phyloP scores from a whole-genome alignment of 2,888 invertebrate species.

The Microplitis deprimator region DNA sequence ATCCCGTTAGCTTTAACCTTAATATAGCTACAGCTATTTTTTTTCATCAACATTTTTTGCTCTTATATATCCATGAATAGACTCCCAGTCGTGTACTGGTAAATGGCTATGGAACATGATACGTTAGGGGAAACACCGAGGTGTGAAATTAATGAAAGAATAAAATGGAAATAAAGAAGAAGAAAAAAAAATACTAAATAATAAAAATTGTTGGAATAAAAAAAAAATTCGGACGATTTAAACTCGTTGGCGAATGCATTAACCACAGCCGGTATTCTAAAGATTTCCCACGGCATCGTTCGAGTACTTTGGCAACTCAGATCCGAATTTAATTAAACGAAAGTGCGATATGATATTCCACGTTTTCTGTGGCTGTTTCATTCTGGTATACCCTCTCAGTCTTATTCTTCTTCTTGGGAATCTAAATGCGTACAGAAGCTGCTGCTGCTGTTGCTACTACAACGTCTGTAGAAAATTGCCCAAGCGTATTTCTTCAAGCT shows the following conservation, averaged over 20 bases:
- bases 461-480: conserved; percentile 48
- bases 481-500: conserved; percentile 39
- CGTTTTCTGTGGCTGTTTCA: conserved; percentile 50
- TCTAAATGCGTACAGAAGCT: conserved; percentile 4
- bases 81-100: conserved; percentile 39
- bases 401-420: neutral
- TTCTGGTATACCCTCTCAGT: conserved; percentile 14
- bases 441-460: conserved; percentile 19
- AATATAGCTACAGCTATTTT: neutral
- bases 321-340: conserved; percentile 71
- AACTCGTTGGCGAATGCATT: conserved; percentile 67
- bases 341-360: conserved; percentile 68
- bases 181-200: conserved; percentile 4
- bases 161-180: conserved; percentile 2
- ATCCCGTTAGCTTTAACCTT: neutral
- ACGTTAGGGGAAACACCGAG: neutral
- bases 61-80: conserved; percentile 20
- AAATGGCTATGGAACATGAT: conserved; percentile 21
- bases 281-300: conserved; percentile 45
- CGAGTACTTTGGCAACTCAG: conserved; percentile 56
- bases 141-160: conserved; percentile 13
- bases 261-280: conserved; percentile 65
- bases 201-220: conserved; percentile 5
- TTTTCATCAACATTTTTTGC: neutral
- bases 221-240: conserved; percentile 32